Evolutionary conservation across 2,113 vertebrate species (phyloP), one percentile per base, ranked within the genome.

Genomic region (Plectropomus leopardus): DNA sequence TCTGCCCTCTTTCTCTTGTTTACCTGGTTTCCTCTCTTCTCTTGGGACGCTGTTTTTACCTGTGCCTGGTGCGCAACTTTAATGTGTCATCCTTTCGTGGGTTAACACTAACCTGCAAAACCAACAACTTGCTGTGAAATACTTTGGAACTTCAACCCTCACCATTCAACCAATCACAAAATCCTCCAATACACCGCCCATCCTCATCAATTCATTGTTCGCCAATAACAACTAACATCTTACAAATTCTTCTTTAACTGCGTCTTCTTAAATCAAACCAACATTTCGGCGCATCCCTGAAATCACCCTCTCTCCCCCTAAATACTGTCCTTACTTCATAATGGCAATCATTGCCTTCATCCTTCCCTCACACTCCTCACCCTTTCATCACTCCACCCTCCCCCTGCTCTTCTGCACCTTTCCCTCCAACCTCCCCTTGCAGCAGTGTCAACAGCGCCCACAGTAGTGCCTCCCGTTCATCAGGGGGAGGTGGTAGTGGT

Each of bases 401-500:
- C 34, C 74, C 54, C 60, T 76, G 53, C 79, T 80, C 75, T 54
- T 77, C 50, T 64, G 45, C 74, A 73, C 67, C 61, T 79, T 68
- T 71, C 51, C 45, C 30, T 76, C 48, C 76, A 64, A 86, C 44
- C 44, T 86, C 7, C 82, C 11, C 80, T 68, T 85, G 88, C 95
- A 97, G 97, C 96, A 94, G 96, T 66, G 95, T 96, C 93, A 96
- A 96, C 95, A 96, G 97, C 89, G 95, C 96, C 94, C 96, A 97
- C 95, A 96, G 96, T 92, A 96, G 96, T 80, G 76, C 95, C 93
- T 96, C 96, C 1, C 96, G 96, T 92, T 96, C 97, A 32, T 96
- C 97, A 70, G 93, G 91, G 59, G 92, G 92, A 64, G 89, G 92
- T 1, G 85, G 86, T 34, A 80, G 86, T 75, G 81, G 34, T 53